These are phyloP conservation scores for Piscicola geometra DNA, from an alignment of 2,888 invertebrate genomes.

Conservation along the genomic window DNA sequence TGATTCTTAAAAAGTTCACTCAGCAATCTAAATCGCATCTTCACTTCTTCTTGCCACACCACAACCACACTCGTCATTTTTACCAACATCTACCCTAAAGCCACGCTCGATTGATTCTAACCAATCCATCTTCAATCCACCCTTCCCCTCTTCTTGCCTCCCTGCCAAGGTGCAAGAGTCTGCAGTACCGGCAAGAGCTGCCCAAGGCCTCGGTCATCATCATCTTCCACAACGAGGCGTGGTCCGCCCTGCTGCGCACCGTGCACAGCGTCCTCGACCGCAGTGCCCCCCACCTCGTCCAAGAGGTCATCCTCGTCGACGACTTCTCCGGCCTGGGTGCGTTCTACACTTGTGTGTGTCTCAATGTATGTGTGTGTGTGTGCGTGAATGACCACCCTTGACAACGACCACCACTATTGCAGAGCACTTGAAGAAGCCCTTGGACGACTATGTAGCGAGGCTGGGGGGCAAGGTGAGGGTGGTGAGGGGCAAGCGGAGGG, in stretches of 20 bases:
- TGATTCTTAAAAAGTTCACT: too few species aligned
- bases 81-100: too few species aligned
- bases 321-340: conserved; percentile 60
- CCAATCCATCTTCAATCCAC: too few species aligned
- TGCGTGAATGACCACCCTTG: background rate
- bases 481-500: conserved; percentile 80
- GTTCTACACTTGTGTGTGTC: background rate
- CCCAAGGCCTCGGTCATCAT: conserved; percentile 56
- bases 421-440: conserved; percentile 84
- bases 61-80: too few species aligned
- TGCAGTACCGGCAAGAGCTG: conserved; percentile 49
- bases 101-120: too few species aligned
- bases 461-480: conserved; percentile 74
- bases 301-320: conserved; percentile 91
- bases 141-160: too few species aligned
- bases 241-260: conserved; percentile 89
- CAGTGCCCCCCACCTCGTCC: conserved; percentile 80
- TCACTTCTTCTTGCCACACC: too few species aligned
- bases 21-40: too few species aligned
- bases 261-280: conserved; percentile 92
- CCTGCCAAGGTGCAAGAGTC: conserved; percentile 49
- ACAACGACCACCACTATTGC: conserved; percentile 44
- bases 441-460: conserved; percentile 86
- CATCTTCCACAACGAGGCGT: conserved; percentile 86
- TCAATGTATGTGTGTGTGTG: conserved; percentile 7